Evolutionary conservation across 2,888 invertebrate genomes (phyloP), one percentile per base, ranked within the genome.

Genomic region (Limnephilus rhombicus): DNA sequence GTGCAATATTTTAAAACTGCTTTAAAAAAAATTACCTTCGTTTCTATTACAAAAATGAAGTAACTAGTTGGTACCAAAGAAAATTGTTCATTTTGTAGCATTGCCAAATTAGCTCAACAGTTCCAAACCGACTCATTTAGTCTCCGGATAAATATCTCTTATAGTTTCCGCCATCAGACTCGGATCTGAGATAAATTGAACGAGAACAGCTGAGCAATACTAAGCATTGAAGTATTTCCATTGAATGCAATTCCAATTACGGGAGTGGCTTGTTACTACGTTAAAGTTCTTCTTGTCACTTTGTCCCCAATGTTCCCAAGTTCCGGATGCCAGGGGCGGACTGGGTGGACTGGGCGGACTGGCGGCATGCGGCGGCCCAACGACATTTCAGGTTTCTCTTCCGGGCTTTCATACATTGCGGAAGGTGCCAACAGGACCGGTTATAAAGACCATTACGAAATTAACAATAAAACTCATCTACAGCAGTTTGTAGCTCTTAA

Each of bases 181-280:
- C 83, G 37, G 9, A 83, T 31, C 49, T 31, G 80, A 37, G 80
- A 31, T 68, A 80, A 80, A 68, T 86, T 49, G 29, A 45, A 86
- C 13, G n/a, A 86, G 18, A 86, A 24, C 29, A 45, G 37, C 45
- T 68, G n/a, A 68, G 68, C 68, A 68, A 68, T 68, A 68, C 68
- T 29, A 49, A 15, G 86, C 86, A 49, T 86, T 86, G 86, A 86
- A 86, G 86, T 29, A n/a, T 45, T 45, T 49, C 86, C 41, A 86
- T 86, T 68, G 68, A 68, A 68, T 68, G 41, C 86, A 45, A 49
- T 86, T 86, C 34, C 88, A 91, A 87, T 91, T 80, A 31, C 31
- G 12, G 86, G 41, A 80, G 86, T 80, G 85, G 87, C 86, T 90
- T 90, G 82, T 85, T 31, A 68, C 68, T 80, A 29, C 80, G 24